These are phyloP conservation scores for Cristatella mucedo DNA, from an alignment of 2,888 invertebrate genomes.

Conservation along the genomic window DNA sequence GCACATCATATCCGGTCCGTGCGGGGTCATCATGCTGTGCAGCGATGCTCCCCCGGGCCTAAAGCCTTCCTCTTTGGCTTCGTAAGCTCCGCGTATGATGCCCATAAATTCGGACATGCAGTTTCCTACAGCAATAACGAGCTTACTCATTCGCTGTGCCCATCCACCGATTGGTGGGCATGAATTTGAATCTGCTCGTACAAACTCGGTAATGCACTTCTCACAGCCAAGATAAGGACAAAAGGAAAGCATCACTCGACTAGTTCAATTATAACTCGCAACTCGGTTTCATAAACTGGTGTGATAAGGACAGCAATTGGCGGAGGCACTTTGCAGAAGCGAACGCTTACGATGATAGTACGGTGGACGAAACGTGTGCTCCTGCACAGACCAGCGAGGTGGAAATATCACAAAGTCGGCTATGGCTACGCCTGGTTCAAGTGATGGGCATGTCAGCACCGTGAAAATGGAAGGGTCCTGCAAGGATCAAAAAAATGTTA, in stretches of 20 bases:
- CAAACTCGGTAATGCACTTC: too few relatives aligned
- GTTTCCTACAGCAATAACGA: too few relatives aligned
- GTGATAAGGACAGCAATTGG: too few relatives aligned
- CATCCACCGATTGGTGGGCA: too few relatives aligned
- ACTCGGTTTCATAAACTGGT: too few relatives aligned
- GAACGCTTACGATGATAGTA: slow-evolving; percentile 75
- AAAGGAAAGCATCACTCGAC: too few relatives aligned
- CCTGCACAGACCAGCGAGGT: slow-evolving; percentile 89
- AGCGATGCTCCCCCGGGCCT: slow-evolving; percentile 76
- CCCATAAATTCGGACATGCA: slow-evolving; percentile 99
- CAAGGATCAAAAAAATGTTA: too few relatives aligned
- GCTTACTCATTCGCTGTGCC: too few relatives aligned
- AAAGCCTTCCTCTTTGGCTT: slow-evolving; percentile 84
- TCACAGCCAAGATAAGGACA: too few relatives aligned
- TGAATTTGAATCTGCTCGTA: too few relatives aligned
- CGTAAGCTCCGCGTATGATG: slow-evolving; percentile 74
- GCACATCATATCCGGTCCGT: slow-evolving; percentile 80
- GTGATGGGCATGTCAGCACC: slow-evolving; percentile 81
- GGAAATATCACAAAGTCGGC: slow-evolving; percentile 98
- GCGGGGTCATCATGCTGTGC: slow-evolving; percentile 91
- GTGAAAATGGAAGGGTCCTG: slow-evolving; percentile 97
- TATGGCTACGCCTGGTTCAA: slow-evolving; percentile 72
- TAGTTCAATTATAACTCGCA: too few relatives aligned
- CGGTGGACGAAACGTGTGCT: slow-evolving; percentile 87
- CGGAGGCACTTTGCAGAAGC: too few relatives aligned